Percentiles rank a stretch among this genome's conserved stretches.
Evolutionary conservation across 1,140 invertebrate species (phyloP).

Genomic region (Ips nitidus): DNA sequence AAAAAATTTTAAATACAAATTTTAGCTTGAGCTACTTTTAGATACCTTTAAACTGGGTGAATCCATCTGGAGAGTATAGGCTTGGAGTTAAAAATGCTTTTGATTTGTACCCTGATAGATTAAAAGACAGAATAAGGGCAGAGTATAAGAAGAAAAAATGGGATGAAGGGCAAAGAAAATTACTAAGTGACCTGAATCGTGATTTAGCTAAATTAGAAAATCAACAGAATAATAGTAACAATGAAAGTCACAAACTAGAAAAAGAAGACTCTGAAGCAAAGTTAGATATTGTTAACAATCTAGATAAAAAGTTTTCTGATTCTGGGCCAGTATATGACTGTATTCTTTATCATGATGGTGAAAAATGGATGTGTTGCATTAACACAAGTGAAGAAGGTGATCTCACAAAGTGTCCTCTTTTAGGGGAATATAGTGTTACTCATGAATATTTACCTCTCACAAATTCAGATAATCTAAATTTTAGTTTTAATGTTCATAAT

Average conservation of each 20-base stretch:
- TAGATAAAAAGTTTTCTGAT: constrained; percentile 87
- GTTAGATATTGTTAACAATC: constrained; percentile 77
- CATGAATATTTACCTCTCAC: constrained; percentile 79
- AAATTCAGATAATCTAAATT: constrained; percentile 78
- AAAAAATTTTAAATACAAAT: constrained; percentile 11
- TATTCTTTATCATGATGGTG: constrained; percentile 87
- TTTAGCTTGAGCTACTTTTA: constrained; percentile 48
- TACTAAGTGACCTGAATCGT: constrained; percentile 74
- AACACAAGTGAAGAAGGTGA: constrained; percentile 86
- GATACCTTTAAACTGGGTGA: constrained; percentile 83
- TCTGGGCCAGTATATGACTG: constrained; percentile 90
- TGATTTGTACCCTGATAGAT: constrained; percentile 81
- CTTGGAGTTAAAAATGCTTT: constrained; percentile 85
- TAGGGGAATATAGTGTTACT: constrained; percentile 85
- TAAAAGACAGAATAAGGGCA: constrained; percentile 81
- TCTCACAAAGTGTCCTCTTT: constrained; percentile 68
- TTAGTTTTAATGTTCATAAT: constrained; percentile 91
- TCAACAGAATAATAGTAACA: constrained; percentile 54
- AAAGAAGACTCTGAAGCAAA: constrained; percentile 89
- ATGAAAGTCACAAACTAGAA: constrained; percentile 73
- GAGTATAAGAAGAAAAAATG: constrained; percentile 83
- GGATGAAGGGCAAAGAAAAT: constrained; percentile 79
- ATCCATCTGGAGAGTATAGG: constrained; percentile 80
- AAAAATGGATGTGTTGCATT: constrained; percentile 81
- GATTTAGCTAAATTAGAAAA: constrained; percentile 73